Conservation (phyloP, 2,888 invertebrate species). For the Trachelus iudaicus region DNA sequence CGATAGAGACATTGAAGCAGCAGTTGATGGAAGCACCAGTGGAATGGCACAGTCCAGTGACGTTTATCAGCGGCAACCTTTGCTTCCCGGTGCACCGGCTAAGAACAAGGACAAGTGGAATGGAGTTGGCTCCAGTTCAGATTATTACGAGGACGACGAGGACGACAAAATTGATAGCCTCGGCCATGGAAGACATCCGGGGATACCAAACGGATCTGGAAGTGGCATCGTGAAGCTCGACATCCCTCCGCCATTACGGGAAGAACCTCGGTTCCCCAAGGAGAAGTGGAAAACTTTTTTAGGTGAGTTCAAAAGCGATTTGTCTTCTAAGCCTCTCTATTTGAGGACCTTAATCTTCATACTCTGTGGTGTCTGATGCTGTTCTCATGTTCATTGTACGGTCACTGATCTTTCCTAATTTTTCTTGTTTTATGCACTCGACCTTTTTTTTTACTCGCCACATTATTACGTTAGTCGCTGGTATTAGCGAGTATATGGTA, state of each 20-base stretch:
- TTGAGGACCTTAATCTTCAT: neutral
- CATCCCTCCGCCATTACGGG: slow-evolving; percentile 76
- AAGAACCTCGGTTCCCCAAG: slow-evolving; percentile 83
- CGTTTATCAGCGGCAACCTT: slow-evolving; percentile 72
- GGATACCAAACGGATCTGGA: slow-evolving; percentile 58
- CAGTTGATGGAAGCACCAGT: slow-evolving; percentile 62
- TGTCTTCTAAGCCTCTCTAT: neutral
- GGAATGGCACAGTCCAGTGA: slow-evolving; percentile 67
- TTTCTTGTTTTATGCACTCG: neutral
- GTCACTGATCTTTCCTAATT: neutral
- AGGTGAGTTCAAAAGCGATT: slow-evolving; percentile 58
- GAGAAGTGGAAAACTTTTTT: slow-evolving; percentile 85
- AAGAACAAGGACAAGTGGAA: slow-evolving; percentile 68
- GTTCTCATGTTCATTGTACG: neutral
- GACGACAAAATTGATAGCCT: slow-evolving; percentile 66
- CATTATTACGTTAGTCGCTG: neutral
- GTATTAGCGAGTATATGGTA: neutral
- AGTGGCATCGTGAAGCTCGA: slow-evolving; percentile 72
- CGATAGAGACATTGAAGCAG: slow-evolving; percentile 64
- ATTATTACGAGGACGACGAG: slow-evolving; percentile 67
- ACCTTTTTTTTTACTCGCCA: no score
- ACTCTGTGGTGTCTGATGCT: neutral
- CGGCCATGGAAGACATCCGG: slow-evolving; percentile 48
- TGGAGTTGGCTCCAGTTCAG: slow-evolving; percentile 61
- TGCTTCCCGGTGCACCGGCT: slow-evolving; percentile 67